Conservation (phyloP, 2,113 vertebrate species). For the Neogale vison region DNA sequence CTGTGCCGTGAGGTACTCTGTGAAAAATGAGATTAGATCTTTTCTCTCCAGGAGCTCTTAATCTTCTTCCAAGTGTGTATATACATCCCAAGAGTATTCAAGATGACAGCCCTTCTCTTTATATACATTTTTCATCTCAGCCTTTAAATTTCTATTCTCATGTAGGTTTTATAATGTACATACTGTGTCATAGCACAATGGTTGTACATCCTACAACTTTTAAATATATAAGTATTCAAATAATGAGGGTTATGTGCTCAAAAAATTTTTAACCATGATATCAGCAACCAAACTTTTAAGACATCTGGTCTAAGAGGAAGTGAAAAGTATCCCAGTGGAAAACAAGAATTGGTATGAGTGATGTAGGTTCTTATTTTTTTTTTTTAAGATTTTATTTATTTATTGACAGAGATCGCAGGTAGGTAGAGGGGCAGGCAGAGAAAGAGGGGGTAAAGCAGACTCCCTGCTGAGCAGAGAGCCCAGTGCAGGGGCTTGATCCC, state of each 20-base stretch:
- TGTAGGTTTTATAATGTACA: background rate
- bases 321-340: background rate
- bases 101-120: background rate
- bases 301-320: background rate
- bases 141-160: conserved; percentile 18
- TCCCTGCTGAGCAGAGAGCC: too few relatives aligned
- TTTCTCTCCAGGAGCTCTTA: background rate
- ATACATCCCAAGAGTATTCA: background rate
- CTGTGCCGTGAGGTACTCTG: background rate
- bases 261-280: conserved; percentile 14
- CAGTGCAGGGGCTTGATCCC: too few relatives aligned
- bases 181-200: background rate
- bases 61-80: background rate
- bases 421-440: too few relatives aligned
- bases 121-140: background rate
- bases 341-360: background rate
- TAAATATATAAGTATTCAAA: background rate
- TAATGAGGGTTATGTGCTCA: background rate
- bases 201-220: background rate
- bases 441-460: too few relatives aligned
- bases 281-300: background rate
- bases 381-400: too few relatives aligned
- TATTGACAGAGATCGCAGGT: too few relatives aligned
- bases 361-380: background rate
- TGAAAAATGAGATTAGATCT: background rate